Conservation (phyloP, 2,113 vertebrate species). For the Lathamus discolor region DNA sequence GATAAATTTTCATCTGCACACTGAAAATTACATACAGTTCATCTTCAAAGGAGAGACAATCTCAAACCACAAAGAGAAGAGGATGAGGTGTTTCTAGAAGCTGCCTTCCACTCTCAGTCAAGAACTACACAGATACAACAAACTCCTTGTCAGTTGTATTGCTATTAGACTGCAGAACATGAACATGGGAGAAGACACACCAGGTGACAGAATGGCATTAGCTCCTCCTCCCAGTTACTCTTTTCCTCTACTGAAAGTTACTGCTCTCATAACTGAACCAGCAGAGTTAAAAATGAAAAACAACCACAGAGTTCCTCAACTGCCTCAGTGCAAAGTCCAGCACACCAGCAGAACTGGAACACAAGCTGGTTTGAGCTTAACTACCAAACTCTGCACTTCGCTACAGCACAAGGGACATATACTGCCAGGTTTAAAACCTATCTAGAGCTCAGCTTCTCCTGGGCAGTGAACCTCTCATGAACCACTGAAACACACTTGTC, state of each 20-base stretch:
- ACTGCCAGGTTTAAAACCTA: not conserved
- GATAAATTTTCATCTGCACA: not conserved
- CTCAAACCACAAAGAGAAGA: not conserved
- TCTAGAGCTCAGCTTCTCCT: not conserved
- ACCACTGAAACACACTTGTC: not conserved
- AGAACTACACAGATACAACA: not conserved
- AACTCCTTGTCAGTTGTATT: not conserved
- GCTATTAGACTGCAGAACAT: not conserved
- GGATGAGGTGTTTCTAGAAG: not conserved
- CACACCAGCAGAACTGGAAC: not conserved
- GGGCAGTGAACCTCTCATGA: not conserved
- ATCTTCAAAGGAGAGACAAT: not conserved
- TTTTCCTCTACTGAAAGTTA: not conserved
- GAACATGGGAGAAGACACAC: not conserved
- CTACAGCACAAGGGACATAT: not conserved
- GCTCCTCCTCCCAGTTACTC: not conserved
- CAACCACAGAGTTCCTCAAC: fast-evolving
- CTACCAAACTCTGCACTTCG: not conserved
- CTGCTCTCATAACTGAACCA: not conserved
- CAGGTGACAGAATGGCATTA: not conserved
- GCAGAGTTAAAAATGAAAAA: not conserved
- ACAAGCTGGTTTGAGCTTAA: not conserved
- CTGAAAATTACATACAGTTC: not conserved
- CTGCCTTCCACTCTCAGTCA: not conserved
- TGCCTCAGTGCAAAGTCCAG: not conserved